Percentiles rank a stretch among this genome's conserved stretches.
These are phyloP conservation scores for Mesocricetus auratus DNA, from an alignment of 2,113 vertebrate genomes.

Conservation along the genomic window DNA sequence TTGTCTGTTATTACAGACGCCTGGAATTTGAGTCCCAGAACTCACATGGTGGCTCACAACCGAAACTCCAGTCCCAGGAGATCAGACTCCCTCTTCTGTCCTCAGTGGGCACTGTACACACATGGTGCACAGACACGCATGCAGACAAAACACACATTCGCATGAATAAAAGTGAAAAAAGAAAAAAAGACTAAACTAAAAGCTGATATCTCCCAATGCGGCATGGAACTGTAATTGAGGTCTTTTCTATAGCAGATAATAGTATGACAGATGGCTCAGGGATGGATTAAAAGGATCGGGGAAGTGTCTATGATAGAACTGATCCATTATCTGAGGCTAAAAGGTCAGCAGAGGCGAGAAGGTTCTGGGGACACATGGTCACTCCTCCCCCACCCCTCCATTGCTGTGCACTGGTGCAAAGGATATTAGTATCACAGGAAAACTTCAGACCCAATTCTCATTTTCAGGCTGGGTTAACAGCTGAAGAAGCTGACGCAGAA, in stretches of 20 bases:
- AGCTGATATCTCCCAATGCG: not conserved
- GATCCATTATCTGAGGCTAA: slow-evolving; percentile 6
- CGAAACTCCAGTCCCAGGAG: not conserved
- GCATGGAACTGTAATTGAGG: not conserved
- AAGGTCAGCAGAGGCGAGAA: not conserved
- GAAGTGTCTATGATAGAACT: not conserved
- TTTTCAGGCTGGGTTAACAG: not conserved
- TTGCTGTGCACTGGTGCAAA: not conserved
- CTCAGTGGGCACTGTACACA: not conserved
- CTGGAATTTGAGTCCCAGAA: not conserved
- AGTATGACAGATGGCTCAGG: not conserved
- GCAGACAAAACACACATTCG: not conserved
- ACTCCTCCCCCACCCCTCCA: not conserved
- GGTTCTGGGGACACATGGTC: not conserved
- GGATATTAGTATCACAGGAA: not conserved
- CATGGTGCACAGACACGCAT: not conserved
- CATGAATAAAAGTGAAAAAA: not conserved
- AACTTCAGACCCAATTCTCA: not conserved
- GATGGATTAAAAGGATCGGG: slow-evolving; percentile 5
- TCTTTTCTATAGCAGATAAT: not conserved
- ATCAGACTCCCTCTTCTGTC: not conserved
- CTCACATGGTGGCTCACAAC: not conserved
- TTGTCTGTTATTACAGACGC: not conserved
- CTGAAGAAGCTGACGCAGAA: not conserved
- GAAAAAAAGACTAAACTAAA: not conserved